Evolutionary conservation across 2,113 vertebrate genomes (phyloP), one percentile per base, ranked within the genome.

Genomic region (Aythya baeri): DNA sequence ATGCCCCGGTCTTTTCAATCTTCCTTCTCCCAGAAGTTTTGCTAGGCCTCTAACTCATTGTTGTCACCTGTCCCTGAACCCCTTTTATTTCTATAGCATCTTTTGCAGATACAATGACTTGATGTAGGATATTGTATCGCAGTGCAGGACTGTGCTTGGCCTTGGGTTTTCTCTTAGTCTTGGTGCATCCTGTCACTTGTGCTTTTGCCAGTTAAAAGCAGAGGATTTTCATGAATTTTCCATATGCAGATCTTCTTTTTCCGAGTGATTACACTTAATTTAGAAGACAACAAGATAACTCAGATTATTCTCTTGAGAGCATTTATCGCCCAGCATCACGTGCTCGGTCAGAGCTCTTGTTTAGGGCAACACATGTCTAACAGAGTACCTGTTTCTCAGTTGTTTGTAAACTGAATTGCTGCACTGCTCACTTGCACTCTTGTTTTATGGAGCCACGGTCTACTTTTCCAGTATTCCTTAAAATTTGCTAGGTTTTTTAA

Each of bases 11-110:
- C 12, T 88, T 96, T 96, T 94, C 77, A 36, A 18, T 91, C 49
- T 95, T 27, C 7, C 3, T 31, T 93, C 71, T 65, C 68, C 43
- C 6, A 75, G 74, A 87, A 82, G 44, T 76, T 38, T 86, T 79
- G 43, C 55, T 62, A 83, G n/a, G 50, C 25, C 66, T 87, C 58
- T 93, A 73, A 89, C 23, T 93, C 58, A 38, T 23, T 34, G n/a
- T 55, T 87, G 50, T 93, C 62, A 92, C 59, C 54, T 85, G 66
- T 87, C 86, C 88, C 62, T 71, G 86, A 91, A 82, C 49, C 13
- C 14, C 55, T 89, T 94, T 79, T 71, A 66, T 73, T 92, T 95
- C 86, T 82, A 3, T 36, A 76, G 36, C 32, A 44, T 70, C 80
- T 91, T 76, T 78, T 84, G 62, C 66, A 72, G 54, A 32, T 34